A percentile compares a stretch with the other conserved stretches of the same genome.
These are phyloP conservation scores for Hylaeus anthracinus DNA, from an alignment of 1,140 invertebrate genomes.

Conservation along the genomic window DNA sequence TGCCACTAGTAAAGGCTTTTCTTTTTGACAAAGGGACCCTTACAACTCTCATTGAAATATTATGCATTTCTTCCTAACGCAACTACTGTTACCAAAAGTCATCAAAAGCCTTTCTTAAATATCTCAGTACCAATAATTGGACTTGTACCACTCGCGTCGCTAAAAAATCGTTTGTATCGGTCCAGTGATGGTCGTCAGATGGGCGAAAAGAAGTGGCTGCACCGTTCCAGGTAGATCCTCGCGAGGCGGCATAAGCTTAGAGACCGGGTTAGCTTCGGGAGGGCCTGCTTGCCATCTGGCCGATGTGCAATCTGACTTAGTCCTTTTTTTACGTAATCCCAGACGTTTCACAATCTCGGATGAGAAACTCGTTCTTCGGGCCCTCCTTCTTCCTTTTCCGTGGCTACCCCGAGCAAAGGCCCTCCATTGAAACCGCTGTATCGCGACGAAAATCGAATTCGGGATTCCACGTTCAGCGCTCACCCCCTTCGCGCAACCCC, in stretches of 20 bases:
- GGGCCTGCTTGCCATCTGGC: conserved; percentile 74
- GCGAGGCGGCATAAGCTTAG: conserved; percentile 16
- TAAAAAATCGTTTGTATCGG: background rate
- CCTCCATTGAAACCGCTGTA: conserved; percentile 70
- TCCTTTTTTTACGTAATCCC: conserved; percentile 71
- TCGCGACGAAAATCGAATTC: conserved; percentile 74
- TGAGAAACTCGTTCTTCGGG: conserved; percentile 67
- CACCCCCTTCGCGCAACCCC: conserved; percentile 39
- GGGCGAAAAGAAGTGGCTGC: background rate
- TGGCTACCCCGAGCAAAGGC: background rate
- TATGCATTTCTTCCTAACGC: too few species aligned
- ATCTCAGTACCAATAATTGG: too few species aligned
- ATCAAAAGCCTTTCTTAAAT: too few species aligned
- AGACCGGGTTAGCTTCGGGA: conserved; percentile 45
- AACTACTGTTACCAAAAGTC: too few species aligned
- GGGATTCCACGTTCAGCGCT: conserved; percentile 46
- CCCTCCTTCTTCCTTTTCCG: background rate
- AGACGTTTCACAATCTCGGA: conserved; percentile 76
- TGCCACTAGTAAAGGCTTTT: too few species aligned
- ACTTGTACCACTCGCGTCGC: background rate
- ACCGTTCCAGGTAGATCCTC: conserved; percentile 36
- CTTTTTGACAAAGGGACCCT: too few species aligned
- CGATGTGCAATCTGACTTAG: conserved; percentile 74
- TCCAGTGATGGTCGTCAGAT: background rate
- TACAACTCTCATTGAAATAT: too few species aligned